Percentiles rank a stretch among this genome's conserved stretches.
Conservation (phyloP, 2,797 vertebrate species). For the Melanogrammus aeglefinus region DNA sequence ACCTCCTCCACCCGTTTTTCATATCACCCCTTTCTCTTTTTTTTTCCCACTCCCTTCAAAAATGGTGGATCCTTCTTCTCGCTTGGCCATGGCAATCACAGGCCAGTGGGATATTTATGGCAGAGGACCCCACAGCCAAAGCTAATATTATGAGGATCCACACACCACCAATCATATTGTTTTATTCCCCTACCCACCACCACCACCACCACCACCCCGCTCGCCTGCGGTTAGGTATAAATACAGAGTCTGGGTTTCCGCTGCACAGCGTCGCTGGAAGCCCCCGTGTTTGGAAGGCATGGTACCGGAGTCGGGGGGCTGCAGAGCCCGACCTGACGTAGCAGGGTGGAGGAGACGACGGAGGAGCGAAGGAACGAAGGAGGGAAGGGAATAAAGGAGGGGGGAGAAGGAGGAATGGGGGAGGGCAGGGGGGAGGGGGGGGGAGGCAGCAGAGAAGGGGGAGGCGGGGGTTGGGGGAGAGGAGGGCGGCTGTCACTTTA, state of each 20-base stretch:
- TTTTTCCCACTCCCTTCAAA: background rate
- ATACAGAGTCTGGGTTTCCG: conserved; percentile 76
- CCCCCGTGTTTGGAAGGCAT: conserved; percentile 79
- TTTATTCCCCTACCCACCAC: conserved; percentile 63
- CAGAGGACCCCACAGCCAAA: conserved; percentile 67
- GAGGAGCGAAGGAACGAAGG: conserved; percentile 27
- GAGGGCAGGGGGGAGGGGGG: conserved; percentile 51
- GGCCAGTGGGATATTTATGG: conserved; percentile 67
- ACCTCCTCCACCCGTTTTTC: conserved; percentile 6
- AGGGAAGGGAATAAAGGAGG: conserved; percentile 27
- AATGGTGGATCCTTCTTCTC: conserved; percentile 28
- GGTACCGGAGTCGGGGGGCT: conserved; percentile 52
- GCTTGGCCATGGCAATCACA: conserved; percentile 56
- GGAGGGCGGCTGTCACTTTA: conserved; percentile 83
- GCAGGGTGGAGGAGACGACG: conserved; percentile 48
- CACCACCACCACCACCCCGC: conserved; percentile 12
- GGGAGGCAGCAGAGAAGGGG: conserved; percentile 48
- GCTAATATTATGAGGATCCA: conserved; percentile 73
- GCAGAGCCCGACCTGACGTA: background rate
- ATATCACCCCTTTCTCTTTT: conserved; percentile 41
- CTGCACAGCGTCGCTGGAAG: conserved; percentile 74
- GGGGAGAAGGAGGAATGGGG: conserved; percentile 53
- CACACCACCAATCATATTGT: conserved; percentile 70
- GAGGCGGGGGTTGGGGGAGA: conserved; percentile 52
- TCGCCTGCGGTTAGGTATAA: conserved; percentile 81